A percentile compares a stretch with the other conserved stretches of the same genome.
phyloP scores from a whole-genome alignment of 2,113 vertebrate species.

The Aramus guarauna region DNA sequence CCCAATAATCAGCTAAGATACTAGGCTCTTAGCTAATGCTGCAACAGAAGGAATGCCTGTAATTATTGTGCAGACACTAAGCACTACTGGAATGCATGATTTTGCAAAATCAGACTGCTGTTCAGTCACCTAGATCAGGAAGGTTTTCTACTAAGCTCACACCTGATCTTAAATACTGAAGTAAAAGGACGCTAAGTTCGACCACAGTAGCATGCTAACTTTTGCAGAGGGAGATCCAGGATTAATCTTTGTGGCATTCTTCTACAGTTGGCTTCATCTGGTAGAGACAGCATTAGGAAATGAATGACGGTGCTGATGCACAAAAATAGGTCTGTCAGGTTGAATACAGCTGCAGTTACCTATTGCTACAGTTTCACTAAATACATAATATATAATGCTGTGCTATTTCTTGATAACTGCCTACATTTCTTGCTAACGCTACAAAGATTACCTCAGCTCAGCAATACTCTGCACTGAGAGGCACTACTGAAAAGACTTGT shows the following conservation, averaged over 20 bases:
- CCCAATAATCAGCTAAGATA: not conserved
- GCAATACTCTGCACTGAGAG: not conserved
- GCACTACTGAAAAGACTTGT: not conserved
- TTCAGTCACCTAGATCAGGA: not conserved
- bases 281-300: not conserved
- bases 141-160: not conserved
- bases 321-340: not conserved
- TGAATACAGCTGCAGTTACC: not conserved
- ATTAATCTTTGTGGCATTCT: not conserved
- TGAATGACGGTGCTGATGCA: not conserved
- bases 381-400: not conserved
- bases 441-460: not conserved
- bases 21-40: not conserved
- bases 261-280: not conserved
- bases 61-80: not conserved
- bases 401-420: not conserved
- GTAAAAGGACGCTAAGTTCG: not conserved
- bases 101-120: not conserved
- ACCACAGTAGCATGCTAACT: not conserved
- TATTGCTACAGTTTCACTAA: not conserved
- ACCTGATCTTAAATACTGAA: not conserved
- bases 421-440: not conserved
- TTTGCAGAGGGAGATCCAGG: not conserved
- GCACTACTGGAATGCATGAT: accelerated
- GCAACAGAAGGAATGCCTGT: accelerated